Evolutionary conservation across 1,140 invertebrate genomes (phyloP), one percentile per base, ranked within the genome.

Genomic region (Ectropis grisescens): DNA sequence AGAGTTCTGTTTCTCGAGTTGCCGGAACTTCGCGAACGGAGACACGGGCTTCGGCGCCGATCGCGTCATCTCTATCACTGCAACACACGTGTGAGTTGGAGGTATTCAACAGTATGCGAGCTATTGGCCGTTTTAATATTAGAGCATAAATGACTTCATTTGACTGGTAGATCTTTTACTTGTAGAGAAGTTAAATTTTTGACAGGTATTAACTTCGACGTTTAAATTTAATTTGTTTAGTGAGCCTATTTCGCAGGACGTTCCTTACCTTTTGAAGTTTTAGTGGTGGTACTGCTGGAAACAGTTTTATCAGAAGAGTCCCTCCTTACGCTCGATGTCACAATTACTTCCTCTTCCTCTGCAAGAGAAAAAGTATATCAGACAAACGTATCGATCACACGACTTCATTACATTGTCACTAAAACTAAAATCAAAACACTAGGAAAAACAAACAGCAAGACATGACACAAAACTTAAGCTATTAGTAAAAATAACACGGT

Each of bases 21-120:
- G 92, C 65, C 90, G 89, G 84, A 96, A 95, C 84, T 95, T 95
- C 62, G 91, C 89, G 83, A 95, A 94, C 39, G 93, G 91, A 54
- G 92, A 93, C 58, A 91, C 86, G 38, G 90, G 87, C 72, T 91
- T 91, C 38, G 83, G 56, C 58, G 84, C 84, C 84, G 71, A 78
- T 66, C 79, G 80, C 43, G 75, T 84, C 46, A 84, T 84, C 55
- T 87, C 88, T 52, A 85, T 85, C 59, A 89, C 90, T 92, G 82
- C 23, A 29, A 31, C n/a, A n/a, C 1, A 25, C 12, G 11, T 22
- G 11, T 8, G n/a, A n/a, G n/a, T n/a, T n/a, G n/a, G n/a, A n/a
- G n/a, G n/a, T n/a, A n/a, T n/a, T n/a, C n/a, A n/a, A n/a, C n/a
- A n/a, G n/a, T n/a, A n/a, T n/a, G n/a, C n/a, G n/a, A n/a, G n/a